Conservation (phyloP, 2,113 vertebrate species). For the Xenopus tropicalis region UCB_Xtro_10.0 CM004450.2:87019501-87020000, state of each 20-base stretch:
- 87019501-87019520: too few relatives aligned
- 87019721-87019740: background rate
- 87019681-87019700: background rate
- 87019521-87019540: too few relatives aligned
- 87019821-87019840: background rate
- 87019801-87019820: background rate
- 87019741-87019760: background rate
- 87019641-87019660: background rate
- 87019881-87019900: background rate
- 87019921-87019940: background rate
- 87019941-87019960: background rate
- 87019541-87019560: too few relatives aligned
- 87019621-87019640: background rate
- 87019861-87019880: background rate
- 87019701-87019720: background rate
- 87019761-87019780: background rate
- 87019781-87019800: background rate
- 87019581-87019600: background rate
- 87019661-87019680: background rate
- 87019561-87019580: background rate
- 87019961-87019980: background rate
- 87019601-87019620: background rate
- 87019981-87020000: too few relatives aligned
- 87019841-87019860: background rate
- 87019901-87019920: background rate